These are phyloP conservation scores for Eulithis prunata DNA, from an alignment of 2,888 invertebrate species.

Conservation along the genomic window DNA sequence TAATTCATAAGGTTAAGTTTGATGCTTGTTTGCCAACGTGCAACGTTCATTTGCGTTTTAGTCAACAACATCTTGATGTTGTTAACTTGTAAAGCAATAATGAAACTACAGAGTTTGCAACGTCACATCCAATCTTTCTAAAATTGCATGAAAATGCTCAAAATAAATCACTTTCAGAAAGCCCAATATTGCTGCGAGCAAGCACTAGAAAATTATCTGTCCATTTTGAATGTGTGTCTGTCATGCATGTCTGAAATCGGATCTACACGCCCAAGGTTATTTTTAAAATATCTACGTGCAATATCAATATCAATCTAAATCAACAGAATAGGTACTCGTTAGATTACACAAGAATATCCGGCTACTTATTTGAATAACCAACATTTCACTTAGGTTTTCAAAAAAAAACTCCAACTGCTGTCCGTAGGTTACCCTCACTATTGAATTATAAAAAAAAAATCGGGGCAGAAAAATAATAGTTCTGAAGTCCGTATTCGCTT, in stretches of 20 bases:
- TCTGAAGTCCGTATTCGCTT: too few relatives aligned
- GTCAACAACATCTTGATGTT: not conserved
- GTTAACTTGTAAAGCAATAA: too few relatives aligned
- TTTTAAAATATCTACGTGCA: constrained; percentile 15
- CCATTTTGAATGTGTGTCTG: constrained; percentile 5
- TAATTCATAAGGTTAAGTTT: not conserved
- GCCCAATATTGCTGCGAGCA: not conserved
- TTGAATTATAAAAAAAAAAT: too few relatives aligned
- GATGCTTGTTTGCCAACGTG: not conserved
- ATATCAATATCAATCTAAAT: constrained; percentile 14
- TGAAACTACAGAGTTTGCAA: too few relatives aligned
- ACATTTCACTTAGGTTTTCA: too few relatives aligned
- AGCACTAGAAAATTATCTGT: not conserved
- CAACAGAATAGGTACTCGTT: constrained; percentile 2
- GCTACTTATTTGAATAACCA: too few relatives aligned
- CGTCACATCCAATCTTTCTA: not conserved
- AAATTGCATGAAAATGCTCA: not conserved
- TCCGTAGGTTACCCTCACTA: too few relatives aligned
- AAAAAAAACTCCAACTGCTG: too few relatives aligned
- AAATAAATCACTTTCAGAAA: not conserved
- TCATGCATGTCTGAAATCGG: constrained; percentile 17
- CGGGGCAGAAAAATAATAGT: too few relatives aligned
- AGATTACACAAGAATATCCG: not conserved
- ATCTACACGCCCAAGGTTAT: constrained; percentile 14
- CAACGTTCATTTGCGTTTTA: not conserved